Conservation (phyloP, 1,140 invertebrate genomes). For the Heterodera schachtii region DNA sequence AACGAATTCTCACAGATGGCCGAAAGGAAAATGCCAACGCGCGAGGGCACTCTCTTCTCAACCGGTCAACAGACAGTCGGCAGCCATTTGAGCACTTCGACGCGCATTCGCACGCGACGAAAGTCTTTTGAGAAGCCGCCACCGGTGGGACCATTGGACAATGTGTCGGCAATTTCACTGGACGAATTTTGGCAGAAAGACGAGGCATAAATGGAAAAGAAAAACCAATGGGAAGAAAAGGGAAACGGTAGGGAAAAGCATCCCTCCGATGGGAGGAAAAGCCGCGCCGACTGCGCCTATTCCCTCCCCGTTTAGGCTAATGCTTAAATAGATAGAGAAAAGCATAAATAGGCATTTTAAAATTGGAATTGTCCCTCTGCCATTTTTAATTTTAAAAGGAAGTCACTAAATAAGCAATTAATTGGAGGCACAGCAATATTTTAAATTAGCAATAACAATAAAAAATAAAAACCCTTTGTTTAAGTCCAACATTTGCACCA, state of each 20-base stretch:
- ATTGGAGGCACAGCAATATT: no score
- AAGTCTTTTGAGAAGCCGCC: constrained; percentile 22
- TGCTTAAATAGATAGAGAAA: no score
- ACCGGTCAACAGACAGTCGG: neutral
- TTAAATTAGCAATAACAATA: no score
- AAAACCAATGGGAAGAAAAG: neutral
- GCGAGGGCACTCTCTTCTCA: constrained; percentile 7
- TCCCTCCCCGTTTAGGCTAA: no score
- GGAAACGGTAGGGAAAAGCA: neutral
- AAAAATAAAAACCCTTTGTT: neutral
- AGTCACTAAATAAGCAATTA: no score
- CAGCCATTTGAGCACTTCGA: neutral
- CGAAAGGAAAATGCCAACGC: neutral
- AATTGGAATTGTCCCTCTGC: no score
- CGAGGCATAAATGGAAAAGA: neutral
- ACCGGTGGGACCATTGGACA: constrained; percentile 16
- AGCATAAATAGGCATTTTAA: no score
- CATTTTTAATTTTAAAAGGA: no score
- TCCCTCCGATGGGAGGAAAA: no score
- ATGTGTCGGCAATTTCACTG: constrained; percentile 24
- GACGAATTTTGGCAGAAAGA: constrained; percentile 31
- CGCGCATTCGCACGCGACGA: neutral
- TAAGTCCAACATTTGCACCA: neutral
- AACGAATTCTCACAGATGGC: neutral
- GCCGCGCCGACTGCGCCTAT: no score